Evolutionary conservation across 2,888 invertebrate genomes (phyloP).

Genomic region (Synergus itoensis): DNA sequence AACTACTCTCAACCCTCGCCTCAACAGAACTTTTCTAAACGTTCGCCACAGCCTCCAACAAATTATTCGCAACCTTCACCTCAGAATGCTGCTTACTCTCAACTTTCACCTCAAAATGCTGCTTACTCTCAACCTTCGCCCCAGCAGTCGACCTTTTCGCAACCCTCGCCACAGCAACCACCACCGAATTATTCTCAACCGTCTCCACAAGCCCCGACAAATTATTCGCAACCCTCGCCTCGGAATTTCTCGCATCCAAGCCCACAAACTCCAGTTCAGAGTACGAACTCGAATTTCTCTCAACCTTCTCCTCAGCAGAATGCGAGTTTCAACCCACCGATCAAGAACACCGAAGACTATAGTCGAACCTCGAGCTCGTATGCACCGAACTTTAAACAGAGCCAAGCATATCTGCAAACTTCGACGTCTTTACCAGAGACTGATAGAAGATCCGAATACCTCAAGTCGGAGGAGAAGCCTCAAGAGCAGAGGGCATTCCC

Average conservation of each 20-base stretch:
- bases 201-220: conserved; percentile 77
- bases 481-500: conserved; percentile 46
- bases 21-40: conserved; percentile 79
- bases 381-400: conserved; percentile 52
- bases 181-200: conserved; percentile 77
- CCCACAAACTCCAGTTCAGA: conserved; percentile 56
- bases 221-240: conserved; percentile 75
- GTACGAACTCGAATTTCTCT: conserved; percentile 58
- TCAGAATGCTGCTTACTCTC: conserved; percentile 56
- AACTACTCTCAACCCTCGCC: conserved; percentile 79
- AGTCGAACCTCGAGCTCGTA: conserved; percentile 54
- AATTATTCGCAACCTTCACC: conserved; percentile 64
- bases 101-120: conserved; percentile 65
- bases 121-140: conserved; percentile 60
- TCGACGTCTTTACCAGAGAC: conserved; percentile 35
- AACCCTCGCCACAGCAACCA: conserved; percentile 72
- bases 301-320: conserved; percentile 63
- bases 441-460: conserved; percentile 46
- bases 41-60: conserved; percentile 62
- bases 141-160: conserved; percentile 61
- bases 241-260: conserved; percentile 65
- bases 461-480: conserved; percentile 58
- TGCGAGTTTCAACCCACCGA: conserved; percentile 55
- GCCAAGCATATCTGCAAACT: conserved; percentile 44
- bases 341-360: conserved; percentile 60